Base-by-base conservation (phyloP, 2,113 vertebrate genomes). In the Ciconia stormi region DNA sequence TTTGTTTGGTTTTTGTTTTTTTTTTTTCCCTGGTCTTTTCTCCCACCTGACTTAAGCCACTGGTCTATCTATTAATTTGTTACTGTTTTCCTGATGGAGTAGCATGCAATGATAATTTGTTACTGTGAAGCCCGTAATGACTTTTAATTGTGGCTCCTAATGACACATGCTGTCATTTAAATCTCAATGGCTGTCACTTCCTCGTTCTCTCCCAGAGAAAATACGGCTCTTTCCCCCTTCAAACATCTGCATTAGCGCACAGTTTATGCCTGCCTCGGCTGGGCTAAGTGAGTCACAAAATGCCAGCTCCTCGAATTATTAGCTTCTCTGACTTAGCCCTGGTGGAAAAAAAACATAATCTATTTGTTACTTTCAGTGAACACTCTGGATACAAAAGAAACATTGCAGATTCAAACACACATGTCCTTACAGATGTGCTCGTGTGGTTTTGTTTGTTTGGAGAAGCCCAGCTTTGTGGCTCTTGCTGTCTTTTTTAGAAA, bases 121-220 rank as follows among this genome's bases (percentile, higher is more conserved):
- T 96, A 65, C 92, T 82, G 52, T 11, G 76, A 96, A 94, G 82
- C 30, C 82, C 16, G 4, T 90, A 94, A 96, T 88, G 90, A 95
- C 82, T 97, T 96, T 96, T 97, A 97, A 97, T 95, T 97, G 81
- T 66, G 90, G 72, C 63, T 97, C 78, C 84, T 97, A 95, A 86
- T 95, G 87, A 91, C 78, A 89, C 59, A 65, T 7, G 5, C 73
- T 97, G 91, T 93, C 89, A 85, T 97, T 97, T 97, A 97, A 98
- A 96, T 97, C 90, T 98, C 93, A 93, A 53, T 97, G 96, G 85
- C 93, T 97, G 92, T 97, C 89, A 90, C 76, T 96, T 93, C 76
- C 55, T 71, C 0, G 1, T 89, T 89, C 77, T 96, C 50, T 79
- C 62, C 74, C 55, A 50, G 94, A 98, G 89, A 90, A 97, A 95